Percentiles rank a stretch among this genome's conserved stretches.
phyloP scores from a whole-genome alignment of 2,797 vertebrate genomes.

The Sciurus carolinensis region DNA sequence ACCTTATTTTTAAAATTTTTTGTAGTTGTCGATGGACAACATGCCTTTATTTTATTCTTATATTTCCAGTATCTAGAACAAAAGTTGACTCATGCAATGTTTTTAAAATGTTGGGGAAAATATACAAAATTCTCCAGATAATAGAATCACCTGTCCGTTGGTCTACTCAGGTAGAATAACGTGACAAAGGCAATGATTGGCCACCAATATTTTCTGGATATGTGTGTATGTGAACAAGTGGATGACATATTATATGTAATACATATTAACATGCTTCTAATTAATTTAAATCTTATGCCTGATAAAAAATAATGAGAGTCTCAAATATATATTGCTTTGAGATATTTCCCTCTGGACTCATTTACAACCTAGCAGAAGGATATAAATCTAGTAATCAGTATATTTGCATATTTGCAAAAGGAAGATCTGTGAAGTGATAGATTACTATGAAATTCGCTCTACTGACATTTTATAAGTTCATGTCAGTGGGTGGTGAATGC shows the following conservation, averaged over 20 bases:
- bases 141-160: neutral
- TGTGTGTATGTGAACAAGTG: neutral
- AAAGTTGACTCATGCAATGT: neutral
- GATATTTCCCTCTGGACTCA: conserved; percentile 65
- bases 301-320: conserved; percentile 74
- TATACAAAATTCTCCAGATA: neutral
- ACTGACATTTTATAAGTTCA: conserved; percentile 55
- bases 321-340: conserved; percentile 68
- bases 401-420: conserved; percentile 72
- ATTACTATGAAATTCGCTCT: neutral
- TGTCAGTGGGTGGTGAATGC: neutral
- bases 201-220: neutral
- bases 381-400: conserved; percentile 64
- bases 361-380: conserved; percentile 71
- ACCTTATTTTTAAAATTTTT: neutral
- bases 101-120: neutral
- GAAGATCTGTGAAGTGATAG: conserved; percentile 40
- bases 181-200: neutral
- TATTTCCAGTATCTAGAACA: neutral
- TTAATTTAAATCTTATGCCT: conserved; percentile 70
- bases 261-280: conserved; percentile 61
- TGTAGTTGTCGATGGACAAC: too few species aligned
- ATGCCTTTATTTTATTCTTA: neutral
- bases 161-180: neutral
- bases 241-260: conserved; percentile 50